Conservation (phyloP, 1,140 invertebrate genomes). For the Drosophila simulans region DNA sequence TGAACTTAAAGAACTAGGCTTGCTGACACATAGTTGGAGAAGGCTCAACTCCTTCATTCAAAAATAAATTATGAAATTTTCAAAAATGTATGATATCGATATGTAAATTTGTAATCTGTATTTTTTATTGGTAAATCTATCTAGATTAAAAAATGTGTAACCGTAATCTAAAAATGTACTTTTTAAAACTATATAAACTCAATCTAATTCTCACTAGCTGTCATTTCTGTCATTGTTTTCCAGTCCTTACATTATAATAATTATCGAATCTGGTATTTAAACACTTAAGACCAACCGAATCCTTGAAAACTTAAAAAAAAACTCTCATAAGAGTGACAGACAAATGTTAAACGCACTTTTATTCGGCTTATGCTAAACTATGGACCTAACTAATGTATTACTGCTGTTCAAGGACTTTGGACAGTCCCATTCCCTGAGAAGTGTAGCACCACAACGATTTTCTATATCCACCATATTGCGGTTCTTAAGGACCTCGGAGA, state of each 20-base stretch:
- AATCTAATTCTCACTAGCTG: too few species aligned
- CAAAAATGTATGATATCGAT: too few species aligned
- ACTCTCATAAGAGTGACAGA: not conserved
- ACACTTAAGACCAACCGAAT: not conserved
- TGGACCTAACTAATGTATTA: constrained; percentile 34
- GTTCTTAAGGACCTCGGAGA: constrained; percentile 85
- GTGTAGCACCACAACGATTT: constrained; percentile 61
- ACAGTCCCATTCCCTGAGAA: constrained; percentile 60
- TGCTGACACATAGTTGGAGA: not conserved
- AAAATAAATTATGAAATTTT: too few species aligned
- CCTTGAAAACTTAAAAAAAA: not conserved
- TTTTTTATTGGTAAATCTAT: too few species aligned
- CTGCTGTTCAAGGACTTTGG: constrained; percentile 1
- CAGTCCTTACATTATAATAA: too few species aligned
- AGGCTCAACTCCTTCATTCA: not conserved
- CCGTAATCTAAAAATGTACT: too few species aligned
- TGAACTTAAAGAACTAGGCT: constrained; percentile 20
- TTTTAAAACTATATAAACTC: too few species aligned
- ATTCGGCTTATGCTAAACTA: constrained; percentile 33
- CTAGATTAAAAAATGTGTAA: too few species aligned
- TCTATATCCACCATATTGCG: constrained; percentile 1
- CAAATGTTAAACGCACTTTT: constrained; percentile 10
- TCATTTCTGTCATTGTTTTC: too few species aligned
- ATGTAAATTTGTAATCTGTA: too few species aligned
- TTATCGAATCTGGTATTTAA: too few species aligned